These are phyloP conservation scores for Pseudomyrmex cubaensis DNA, from an alignment of 1,140 invertebrate species.

Conservation along the genomic window DNA sequence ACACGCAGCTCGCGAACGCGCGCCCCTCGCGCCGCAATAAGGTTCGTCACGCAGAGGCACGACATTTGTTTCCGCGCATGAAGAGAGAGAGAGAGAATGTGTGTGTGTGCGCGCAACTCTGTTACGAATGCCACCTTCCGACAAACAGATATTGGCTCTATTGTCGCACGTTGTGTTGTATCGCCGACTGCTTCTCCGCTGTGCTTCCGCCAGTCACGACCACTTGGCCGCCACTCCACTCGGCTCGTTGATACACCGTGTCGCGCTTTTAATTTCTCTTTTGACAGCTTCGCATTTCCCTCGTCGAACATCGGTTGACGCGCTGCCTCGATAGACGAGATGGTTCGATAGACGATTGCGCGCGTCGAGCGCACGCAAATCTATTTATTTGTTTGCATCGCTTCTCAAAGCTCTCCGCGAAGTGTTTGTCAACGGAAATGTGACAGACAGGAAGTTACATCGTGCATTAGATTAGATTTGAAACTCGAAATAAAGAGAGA, in stretches of 20 bases:
- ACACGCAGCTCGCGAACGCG: constrained; percentile 72
- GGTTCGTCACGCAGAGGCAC: constrained; percentile 73
- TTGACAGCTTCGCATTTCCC: constrained; percentile 8
- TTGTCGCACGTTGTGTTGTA: constrained; percentile 76
- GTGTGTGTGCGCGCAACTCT: constrained; percentile 42
- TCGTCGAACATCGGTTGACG: neutral
- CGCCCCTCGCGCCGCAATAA: constrained; percentile 63
- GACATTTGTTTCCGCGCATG: constrained; percentile 75
- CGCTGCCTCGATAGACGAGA: constrained; percentile 1
- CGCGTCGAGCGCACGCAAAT: neutral
- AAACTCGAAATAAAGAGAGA: too few relatives aligned
- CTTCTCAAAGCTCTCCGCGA: neutral
- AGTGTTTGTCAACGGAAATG: neutral
- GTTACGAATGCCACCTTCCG: constrained; percentile 76
- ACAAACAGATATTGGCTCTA: constrained; percentile 77
- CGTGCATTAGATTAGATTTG: neutral
- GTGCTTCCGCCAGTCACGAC: constrained; percentile 69
- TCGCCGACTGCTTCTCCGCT: constrained; percentile 72
- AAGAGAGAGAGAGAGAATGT: constrained; percentile 32
- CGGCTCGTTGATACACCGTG: constrained; percentile 63
- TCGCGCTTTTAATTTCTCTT: constrained; percentile 57
- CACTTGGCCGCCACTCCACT: constrained; percentile 60
- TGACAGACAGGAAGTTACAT: neutral
- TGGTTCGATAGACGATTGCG: constrained; percentile 12
- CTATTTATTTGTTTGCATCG: neutral